These are phyloP conservation scores for Sarcophaga carnaria DNA, from an alignment of 2,888 invertebrate species.

Conservation along the genomic window DNA sequence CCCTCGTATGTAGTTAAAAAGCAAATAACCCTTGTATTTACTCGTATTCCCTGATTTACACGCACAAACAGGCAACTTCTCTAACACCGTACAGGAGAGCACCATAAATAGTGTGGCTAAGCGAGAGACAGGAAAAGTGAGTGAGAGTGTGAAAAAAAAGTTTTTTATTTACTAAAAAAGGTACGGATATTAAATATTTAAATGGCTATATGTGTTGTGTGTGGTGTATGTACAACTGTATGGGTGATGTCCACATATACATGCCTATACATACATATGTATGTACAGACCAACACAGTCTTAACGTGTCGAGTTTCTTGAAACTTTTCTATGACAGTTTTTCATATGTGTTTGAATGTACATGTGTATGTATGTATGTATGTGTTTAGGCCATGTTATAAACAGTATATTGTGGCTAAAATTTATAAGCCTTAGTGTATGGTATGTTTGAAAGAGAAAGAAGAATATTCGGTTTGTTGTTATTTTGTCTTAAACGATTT, in stretches of 20 bases:
- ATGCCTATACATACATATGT: not conserved
- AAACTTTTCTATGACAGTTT: too few species aligned
- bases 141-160: slow-evolving; percentile 22
- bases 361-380: not conserved
- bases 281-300: slow-evolving; percentile 6
- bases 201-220: slow-evolving; percentile 43
- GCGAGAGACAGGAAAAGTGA: not conserved
- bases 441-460: slow-evolving; percentile 11
- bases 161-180: slow-evolving; percentile 57
- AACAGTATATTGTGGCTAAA: slow-evolving; percentile 33
- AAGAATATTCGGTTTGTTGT: slow-evolving; percentile 1
- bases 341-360: not conserved
- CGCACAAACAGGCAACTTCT: not conserved
- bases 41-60: not conserved
- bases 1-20: slow-evolving; percentile 7
- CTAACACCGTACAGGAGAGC: not conserved
- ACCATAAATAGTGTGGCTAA: not conserved
- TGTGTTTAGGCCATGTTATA: slow-evolving; percentile 37
- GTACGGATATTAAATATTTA: slow-evolving; percentile 66
- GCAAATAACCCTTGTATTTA: slow-evolving; percentile 3
- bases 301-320: not conserved
- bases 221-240: slow-evolving; percentile 1
- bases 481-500: slow-evolving; percentile 72
- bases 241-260: too few species aligned
- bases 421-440: not conserved